Evolutionary conservation across 2,797 vertebrate species (phyloP), one percentile per base, ranked within the genome.

Genomic region (Peromyscus melanophrys): DNA sequence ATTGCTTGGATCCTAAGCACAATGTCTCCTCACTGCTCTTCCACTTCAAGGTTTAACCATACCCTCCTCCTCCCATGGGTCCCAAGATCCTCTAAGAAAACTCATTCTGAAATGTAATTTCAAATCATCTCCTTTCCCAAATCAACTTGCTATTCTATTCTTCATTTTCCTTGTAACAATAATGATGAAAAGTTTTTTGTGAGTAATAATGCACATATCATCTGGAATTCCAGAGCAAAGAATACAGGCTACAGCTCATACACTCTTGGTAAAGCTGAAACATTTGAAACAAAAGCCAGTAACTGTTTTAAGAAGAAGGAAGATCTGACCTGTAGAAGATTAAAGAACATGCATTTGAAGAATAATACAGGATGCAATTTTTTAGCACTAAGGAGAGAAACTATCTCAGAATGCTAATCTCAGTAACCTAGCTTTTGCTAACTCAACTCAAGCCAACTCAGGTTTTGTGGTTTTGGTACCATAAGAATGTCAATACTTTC

Each of bases 261-360:
- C 34, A 23, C 27, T 17, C 37, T 89, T 52, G 46, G 4, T 40
- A 55, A 46, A 76, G 0, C 57, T 29, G 6, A 86, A 77, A 78
- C 0, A 46, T 65, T 87, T 94, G 78, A 93, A 29, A 25, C 52
- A 43, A 59, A 19, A 65, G 12, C 3, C 46, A 69, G 17, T 81
- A 65, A 25, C 3, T 12, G 27, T 31, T 94, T 95, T 93, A 89
- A 23, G 86, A 95, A 87, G 25, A 78, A 14, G 13, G 67, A 6
- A 75, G 3, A 52, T 86, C 52, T 92, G 25, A 16, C 10, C 2
- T 37, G 63, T 63, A 57, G 21, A n/a, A 12, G 8, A 27, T 31
- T 57, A 75, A 61, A 4, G n/a, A 27, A 23, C 43, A 49, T 19
- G 4, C 31, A 37, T 57, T 49, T 75, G 40, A 63, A 91, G 65